Evolutionary conservation across 2,888 invertebrate genomes (phyloP), one percentile per base, ranked within the genome.

Genomic region (Eristalinus aeneus): DNA sequence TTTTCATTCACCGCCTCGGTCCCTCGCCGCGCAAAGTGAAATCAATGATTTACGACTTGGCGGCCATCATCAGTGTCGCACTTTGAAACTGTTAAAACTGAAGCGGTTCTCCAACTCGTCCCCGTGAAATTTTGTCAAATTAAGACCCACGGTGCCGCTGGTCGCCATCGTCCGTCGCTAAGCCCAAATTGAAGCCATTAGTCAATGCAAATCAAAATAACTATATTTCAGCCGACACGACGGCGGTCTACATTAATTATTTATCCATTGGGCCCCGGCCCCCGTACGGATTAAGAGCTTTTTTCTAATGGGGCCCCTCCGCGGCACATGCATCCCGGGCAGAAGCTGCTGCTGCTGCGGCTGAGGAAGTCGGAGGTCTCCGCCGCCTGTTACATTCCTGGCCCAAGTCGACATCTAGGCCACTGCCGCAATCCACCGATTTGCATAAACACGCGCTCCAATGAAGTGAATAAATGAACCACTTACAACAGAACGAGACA

Each of bases 131-230:
- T 61, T 23, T 11, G 60, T 67, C 71, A 72, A 76, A 76, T 68
- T 80, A 67, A 76, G 72, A 74, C 63, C 27, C 54, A 65, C n/a
- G 39, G 32, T 58, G 65, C 78, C 11, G 65, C 74, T 27, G 61
- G 71, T 5, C 27, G 5, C 27, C 27, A 67, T n/a, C n/a, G n/a
- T n/a, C n/a, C n/a, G n/a, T n/a, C n/a, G n/a, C n/a, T n/a, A n/a
- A n/a, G n/a, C 71, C 69, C 65, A 78, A 77, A 86, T 86, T 86
- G 82, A 82, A 74, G 82, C 61, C 82, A 86, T 86, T 86, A 78
- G 82, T 86, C 78, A 81, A 86, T 82, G 86, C 78, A 82, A 86
- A 82, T 86, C 82, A 86, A 82, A 82, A 82, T 74, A 86, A 82
- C 82, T 73, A 86, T 82, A 78, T 82, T 74, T 86, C 58, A 86